Base-by-base conservation (phyloP, 2,113 vertebrate genomes). In the Shinisaurus crocodilurus region DNA sequence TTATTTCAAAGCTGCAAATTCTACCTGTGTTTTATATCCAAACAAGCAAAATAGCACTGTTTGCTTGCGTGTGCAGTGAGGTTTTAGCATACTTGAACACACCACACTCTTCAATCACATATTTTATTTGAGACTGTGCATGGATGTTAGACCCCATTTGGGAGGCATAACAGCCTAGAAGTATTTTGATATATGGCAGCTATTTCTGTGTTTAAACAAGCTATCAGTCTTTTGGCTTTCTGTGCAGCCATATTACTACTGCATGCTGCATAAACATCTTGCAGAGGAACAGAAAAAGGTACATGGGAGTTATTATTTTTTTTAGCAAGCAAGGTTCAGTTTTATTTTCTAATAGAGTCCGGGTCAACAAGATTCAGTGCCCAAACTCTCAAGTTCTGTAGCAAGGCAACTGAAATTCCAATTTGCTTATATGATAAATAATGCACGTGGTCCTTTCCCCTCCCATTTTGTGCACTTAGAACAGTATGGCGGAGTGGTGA, bases 51-150 rank as follows among this genome's bases (percentile, higher is more conserved):
- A 40, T 5, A 8, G 84, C 90, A 83, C 40, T 87, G 16, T 76
- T 91, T 37, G 8, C 90, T 92, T 92, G 45, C 80, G 27, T 60
- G 34, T 83, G 75, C 43, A 92, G 69, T 1, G 82, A 7, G 77
- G 57, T 92, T 93, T 83, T 86, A 90, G 81, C 29, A 82, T 65
- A 88, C 69, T 86, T 85, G 63, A 92, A 37, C 91, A 93, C 34
- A 92, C 3, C 1, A 13, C 82, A 50, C 18, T 92, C 63, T 92
- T 95, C 63, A 88, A 81, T 37, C 48, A 92, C 57, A 92, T 6
- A 23, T 90, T 88, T 94, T 82, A 88, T 88, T 89, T 89, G 48
- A 93, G 48, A 94, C 60, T 60, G 86, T 70, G 34, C 4, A 3
- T 23, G 90, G 75, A 92, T 93, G 40, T 0, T 5, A 83, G 6